A percentile compares a stretch with the other conserved stretches of the same genome.
phyloP scores from a whole-genome alignment of 1,140 invertebrate genomes.

The Xylocopa sonorina region DNA sequence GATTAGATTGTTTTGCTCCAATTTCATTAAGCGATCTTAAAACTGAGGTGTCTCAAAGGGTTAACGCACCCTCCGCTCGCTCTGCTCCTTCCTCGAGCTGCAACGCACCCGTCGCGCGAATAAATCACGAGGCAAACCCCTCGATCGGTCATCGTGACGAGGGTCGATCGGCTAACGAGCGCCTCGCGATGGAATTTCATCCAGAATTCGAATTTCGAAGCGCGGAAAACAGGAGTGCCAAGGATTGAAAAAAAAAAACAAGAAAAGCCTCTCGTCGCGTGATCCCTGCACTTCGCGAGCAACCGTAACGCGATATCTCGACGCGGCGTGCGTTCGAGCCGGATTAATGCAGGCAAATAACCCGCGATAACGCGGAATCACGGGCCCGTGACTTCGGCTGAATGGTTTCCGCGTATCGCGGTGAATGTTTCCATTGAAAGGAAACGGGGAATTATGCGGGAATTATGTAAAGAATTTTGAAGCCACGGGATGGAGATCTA shows the following conservation, averaged over 20 bases:
- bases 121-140: background rate
- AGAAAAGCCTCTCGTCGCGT: background rate
- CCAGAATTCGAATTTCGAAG: constrained; percentile 8
- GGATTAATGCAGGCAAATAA: constrained; percentile 14
- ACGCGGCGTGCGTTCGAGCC: no score
- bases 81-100: background rate
- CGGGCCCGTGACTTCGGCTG: background rate
- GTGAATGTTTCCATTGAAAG: background rate
- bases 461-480: background rate
- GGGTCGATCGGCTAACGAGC: constrained; percentile 33
- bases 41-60: no score
- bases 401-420: background rate
- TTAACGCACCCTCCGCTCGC: constrained; percentile 36
- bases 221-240: constrained; percentile 9
- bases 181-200: constrained; percentile 15
- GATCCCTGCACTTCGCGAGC: background rate
- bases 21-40: no score
- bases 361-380: constrained; percentile 14
- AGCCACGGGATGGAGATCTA: no score
- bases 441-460: background rate
- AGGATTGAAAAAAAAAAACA: no score
- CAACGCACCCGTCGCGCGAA: constrained; percentile 22
- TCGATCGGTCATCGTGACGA: no score
- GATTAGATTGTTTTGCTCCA: no score
- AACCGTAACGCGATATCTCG: background rate